These are phyloP conservation scores for Cyprinodon brontotheroides DNA, from an alignment of 2,113 vertebrate genomes.

Conservation along the genomic window DNA sequence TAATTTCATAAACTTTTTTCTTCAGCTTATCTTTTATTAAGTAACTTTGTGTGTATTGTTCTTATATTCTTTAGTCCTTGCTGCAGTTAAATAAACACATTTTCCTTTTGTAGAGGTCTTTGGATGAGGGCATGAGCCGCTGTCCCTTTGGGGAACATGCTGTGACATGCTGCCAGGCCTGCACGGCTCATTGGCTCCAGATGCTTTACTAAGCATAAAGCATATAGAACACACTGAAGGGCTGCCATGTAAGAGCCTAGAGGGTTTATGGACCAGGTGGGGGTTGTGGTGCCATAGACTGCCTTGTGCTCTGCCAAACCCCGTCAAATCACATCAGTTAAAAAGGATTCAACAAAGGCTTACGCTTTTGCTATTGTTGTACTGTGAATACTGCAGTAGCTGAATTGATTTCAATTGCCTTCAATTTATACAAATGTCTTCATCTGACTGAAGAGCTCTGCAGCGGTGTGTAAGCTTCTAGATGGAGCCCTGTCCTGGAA, in stretches of 20 bases:
- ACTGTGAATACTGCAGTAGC: conserved; percentile 60
- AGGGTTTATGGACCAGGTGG: conserved; percentile 50
- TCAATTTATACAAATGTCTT: conserved; percentile 38
- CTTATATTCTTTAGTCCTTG: conserved; percentile 1
- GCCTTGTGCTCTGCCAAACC: conserved; percentile 59
- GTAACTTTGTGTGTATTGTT: not conserved
- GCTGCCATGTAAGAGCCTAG: conserved; percentile 65
- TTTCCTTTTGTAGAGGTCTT: conserved; percentile 36
- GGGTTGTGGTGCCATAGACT: conserved; percentile 57
- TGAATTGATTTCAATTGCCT: conserved; percentile 62
- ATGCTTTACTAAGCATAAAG: conserved; percentile 77
- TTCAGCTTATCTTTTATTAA: not conserved
- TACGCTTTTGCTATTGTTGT: conserved; percentile 71
- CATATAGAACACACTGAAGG: conserved; percentile 70
- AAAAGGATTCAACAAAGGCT: conserved; percentile 65
- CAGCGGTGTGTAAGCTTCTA: conserved; percentile 6
- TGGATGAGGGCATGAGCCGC: conserved; percentile 48
- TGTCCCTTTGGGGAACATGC: conserved; percentile 63
- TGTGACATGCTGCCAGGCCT: conserved; percentile 64
- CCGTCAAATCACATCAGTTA: conserved; percentile 69
- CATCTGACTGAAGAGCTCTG: not conserved
- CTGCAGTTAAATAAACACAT: conserved; percentile 30
- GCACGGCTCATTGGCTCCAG: conserved; percentile 75
- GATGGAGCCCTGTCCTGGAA: conserved; percentile 53
- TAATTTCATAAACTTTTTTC: not conserved